Conservation (phyloP, 2,797 vertebrate genomes). For the Morelia viridis region DNA sequence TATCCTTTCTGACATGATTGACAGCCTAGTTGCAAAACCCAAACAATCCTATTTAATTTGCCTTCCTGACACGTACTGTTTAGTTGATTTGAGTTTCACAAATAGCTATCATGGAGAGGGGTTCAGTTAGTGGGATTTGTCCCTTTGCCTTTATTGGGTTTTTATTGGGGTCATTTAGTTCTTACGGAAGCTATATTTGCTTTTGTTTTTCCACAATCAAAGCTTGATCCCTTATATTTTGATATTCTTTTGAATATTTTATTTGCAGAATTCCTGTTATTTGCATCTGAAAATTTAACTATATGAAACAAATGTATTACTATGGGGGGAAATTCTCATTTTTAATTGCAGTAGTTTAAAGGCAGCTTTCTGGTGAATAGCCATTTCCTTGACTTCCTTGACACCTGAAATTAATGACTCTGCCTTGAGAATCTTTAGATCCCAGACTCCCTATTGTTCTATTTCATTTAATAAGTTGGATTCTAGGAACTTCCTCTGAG, state of each 20-base stretch:
- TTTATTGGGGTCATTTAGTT: background rate
- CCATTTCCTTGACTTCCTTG: background rate
- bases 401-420: background rate
- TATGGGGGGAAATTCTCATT: too few relatives aligned
- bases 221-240: background rate
- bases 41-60: background rate
- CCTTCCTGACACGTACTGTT: background rate
- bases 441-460: too few relatives aligned
- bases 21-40: background rate
- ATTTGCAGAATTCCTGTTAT: background rate
- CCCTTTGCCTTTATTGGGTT: background rate
- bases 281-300: background rate
- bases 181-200: background rate
- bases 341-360: background rate
- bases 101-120: background rate
- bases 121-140: background rate
- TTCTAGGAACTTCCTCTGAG: conserved; percentile 20
- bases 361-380: background rate
- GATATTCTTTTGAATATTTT: background rate
- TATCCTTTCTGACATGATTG: background rate
- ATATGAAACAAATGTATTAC: background rate
- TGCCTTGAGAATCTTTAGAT: background rate
- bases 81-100: background rate
- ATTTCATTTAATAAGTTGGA: background rate
- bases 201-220: background rate